Percentiles rank a stretch among this genome's conserved stretches.
phyloP scores from a whole-genome alignment of 2,113 vertebrate genomes.

The Callospermophilus lateralis region DNA sequence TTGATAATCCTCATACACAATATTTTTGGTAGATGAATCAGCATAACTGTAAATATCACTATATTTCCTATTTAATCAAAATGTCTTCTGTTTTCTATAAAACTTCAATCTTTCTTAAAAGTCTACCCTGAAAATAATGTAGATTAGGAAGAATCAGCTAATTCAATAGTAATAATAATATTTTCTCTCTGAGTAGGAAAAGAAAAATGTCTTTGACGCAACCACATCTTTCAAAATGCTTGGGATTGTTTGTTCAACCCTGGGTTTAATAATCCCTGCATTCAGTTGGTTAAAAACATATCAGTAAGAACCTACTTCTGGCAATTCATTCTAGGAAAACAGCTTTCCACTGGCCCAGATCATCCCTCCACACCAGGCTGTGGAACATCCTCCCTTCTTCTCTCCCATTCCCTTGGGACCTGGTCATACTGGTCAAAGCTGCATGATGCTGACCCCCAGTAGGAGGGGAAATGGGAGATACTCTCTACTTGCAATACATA shows the following conservation, averaged over 20 bases:
- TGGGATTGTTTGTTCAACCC: neutral
- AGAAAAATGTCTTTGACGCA: conserved; percentile 4
- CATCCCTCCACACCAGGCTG: neutral
- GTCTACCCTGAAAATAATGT: neutral
- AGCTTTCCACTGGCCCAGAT: neutral
- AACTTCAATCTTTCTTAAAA: conserved; percentile 17
- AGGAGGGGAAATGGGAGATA: neutral
- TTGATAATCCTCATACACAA: neutral
- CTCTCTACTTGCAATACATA: neutral
- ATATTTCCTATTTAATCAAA: conserved; percentile 20
- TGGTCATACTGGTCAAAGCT: rapidly evolving
- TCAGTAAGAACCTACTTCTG: neutral
- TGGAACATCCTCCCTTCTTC: neutral
- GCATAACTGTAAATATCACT: neutral
- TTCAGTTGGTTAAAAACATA: neutral
- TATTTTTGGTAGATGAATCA: neutral
- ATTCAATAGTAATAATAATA: neutral
- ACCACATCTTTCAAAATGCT: neutral
- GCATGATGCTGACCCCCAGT: neutral
- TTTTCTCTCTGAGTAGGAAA: neutral
- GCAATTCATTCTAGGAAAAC: neutral
- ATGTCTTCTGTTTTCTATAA: neutral
- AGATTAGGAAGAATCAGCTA: conserved; percentile 10
- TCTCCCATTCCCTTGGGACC: neutral
- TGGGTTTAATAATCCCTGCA: neutral